Evolutionary conservation across 1,140 invertebrate species (phyloP), one percentile per base, ranked within the genome.

Genomic region (Pseudobourletiella spinata): DNA sequence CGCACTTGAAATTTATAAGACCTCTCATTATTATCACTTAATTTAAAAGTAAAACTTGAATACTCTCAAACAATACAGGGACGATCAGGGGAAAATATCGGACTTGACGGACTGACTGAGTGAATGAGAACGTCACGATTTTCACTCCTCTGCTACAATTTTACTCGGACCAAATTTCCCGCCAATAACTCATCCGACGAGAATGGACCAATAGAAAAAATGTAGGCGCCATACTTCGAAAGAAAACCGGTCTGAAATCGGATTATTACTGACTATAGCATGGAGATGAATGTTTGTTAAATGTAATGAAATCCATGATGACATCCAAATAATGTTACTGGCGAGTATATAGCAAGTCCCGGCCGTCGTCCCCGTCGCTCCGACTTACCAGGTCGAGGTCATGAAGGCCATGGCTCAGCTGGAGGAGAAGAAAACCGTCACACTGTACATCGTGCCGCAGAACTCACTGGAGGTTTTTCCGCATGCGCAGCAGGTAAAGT

Each of bases 391-490:
- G 16, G 50, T 52, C 8, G 50, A 52, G 24, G 11, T 52, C 11
- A 52, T 52, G 50, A 25, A 29, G 18, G 24, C 50, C 11, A 11
- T 24, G 22, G 50, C 50, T 24, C 50, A 52, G 22, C 22, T 52
- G 11, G 22, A 52, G 50, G 50, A 52, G 22, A 25, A 22, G 20
- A 51, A 54, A 30, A 29, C 16, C n/a, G 50, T 64, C 1, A 42
- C 46, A 11, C 22, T 64, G 15, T 64, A 39, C 42, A 48, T 64
- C 22, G 32, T 64, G 15, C 62, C 62, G 4, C 56, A 64, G 26
- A 52, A 56, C 20, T 64, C 62, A 18, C 26, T 58, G 2, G 29
- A 59, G 39, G 29, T 58, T 3, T 58, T 25, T 20, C 62, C 62
- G 35, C 22, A 25, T 35, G 28, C 18, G 25, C 26, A 24, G 11